Conservation (phyloP, 53 echinoderm and acorn worm species). For the Temnopleurus reevesii region DNA sequence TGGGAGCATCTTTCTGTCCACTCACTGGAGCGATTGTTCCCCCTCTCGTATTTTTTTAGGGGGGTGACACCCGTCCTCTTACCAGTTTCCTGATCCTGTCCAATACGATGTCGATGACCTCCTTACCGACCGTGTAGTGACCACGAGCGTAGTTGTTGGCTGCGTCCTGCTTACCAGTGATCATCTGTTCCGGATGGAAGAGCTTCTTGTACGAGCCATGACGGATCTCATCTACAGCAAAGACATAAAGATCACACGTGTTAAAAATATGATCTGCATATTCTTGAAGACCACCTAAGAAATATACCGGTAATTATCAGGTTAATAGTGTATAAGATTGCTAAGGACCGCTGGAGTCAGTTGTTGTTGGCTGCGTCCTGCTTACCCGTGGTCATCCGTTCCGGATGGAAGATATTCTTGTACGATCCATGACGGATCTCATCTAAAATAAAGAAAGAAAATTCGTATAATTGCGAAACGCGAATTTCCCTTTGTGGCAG, state of each 20-base stretch:
- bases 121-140: constrained; percentile 70
- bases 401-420: not conserved
- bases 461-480: no score
- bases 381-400: not conserved
- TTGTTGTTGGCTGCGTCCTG: no score
- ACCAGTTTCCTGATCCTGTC: constrained; percentile 69
- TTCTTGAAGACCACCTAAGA: not conserved
- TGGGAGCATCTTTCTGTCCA: no score
- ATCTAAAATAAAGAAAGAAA: not conserved
- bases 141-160: constrained; percentile 87
- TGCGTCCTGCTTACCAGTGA: constrained; percentile 83
- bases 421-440: constrained; percentile 26
- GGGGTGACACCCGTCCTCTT: no score
- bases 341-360: not conserved
- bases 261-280: not conserved
- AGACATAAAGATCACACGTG: not conserved
- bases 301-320: not conserved
- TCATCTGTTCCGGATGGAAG: constrained; percentile 85
- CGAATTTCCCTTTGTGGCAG: no score
- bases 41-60: not conserved
- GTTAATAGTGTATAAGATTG: not conserved
- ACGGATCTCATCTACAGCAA: constrained; percentile 69
- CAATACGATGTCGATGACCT: constrained; percentile 60
- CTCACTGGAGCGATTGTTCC: not conserved
- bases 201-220: constrained; percentile 75